phyloP scores from a whole-genome alignment of 2,888 invertebrate species.

The Sminthurides aquaticus region DNA sequence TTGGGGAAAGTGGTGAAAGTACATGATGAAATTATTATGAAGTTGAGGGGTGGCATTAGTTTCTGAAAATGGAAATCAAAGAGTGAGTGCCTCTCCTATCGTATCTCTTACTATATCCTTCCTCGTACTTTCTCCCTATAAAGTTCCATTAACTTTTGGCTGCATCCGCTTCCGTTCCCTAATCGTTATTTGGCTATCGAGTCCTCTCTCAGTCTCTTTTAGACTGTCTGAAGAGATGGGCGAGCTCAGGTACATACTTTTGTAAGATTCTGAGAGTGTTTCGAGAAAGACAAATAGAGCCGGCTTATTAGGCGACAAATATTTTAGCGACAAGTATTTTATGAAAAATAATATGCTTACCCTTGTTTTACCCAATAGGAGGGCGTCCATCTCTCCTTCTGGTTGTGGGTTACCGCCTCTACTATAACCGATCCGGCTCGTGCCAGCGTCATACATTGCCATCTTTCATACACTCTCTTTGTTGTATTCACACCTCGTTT shows the following conservation, averaged over 20 bases:
- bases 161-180: neutral
- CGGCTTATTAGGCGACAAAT: no score
- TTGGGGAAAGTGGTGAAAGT: neutral
- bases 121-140: no score
- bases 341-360: constrained; percentile 25
- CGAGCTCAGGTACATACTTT: neutral
- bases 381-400: constrained; percentile 42
- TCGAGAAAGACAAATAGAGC: neutral
- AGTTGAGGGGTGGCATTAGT: neutral
- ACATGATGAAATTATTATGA: neutral
- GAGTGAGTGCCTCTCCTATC: neutral
- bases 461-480: constrained; percentile 12
- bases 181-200: neutral
- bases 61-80: neutral
- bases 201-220: neutral
- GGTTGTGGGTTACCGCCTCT: constrained; percentile 27
- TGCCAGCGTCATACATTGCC: constrained; percentile 40
- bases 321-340: neutral
- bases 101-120: no score
- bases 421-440: constrained; percentile 20
- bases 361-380: constrained; percentile 42
- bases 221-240: neutral
- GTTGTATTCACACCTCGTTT: neutral
- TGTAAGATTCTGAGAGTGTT: neutral
- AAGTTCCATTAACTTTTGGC: neutral